Base-by-base conservation (phyloP, 2,113 vertebrate genomes). In the Junco hyemalis region DNA sequence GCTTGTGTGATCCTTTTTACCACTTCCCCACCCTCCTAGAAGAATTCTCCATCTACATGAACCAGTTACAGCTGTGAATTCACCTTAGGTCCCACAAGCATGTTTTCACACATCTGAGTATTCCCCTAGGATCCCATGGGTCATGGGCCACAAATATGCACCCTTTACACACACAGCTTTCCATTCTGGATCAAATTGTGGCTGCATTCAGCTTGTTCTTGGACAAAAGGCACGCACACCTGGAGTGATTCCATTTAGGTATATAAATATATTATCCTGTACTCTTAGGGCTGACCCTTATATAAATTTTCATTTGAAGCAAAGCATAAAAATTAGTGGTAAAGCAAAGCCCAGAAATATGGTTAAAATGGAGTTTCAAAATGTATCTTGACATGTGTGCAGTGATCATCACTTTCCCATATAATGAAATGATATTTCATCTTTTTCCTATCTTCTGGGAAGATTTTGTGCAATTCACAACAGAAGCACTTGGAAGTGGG, bases 261-360 rank as follows among this genome's bases (percentile, higher is more conserved):
- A 36, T 25, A 53, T 24, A 59, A 80, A 88, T 69, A 77, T 78
- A 84, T 86, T 23, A 42, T 14, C 14, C 19, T 68, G 14, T 38
- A 31, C 5, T 3, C 6, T 59, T 50, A 42, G 11, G 20, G 23
- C 15, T 83, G 50, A 60, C 2, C 36, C 8, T 59, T 54, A 59
- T 20, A 25, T 44, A 44, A 65, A 81, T 66, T 93, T 86, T 59
- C 16, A 44, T 72, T 93, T 71, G 31, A 93, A 82, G 19, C n/a
- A 64, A 73, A 69, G 8, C 19, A 65, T 33, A 44, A 92, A 92
- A 92, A n/a, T 4, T 13, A 74, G 14, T 38, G n/a, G 50, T 16
- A 63, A 86, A 90, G 47, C 36, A 73, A 94, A 90, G 51, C 6
- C 13, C 61, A 74, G 26, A 35, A 72, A 84, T 40, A 60, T 4